phyloP scores from a whole-genome alignment of 2,888 invertebrate species.

The Camptogramma bilineatum region DNA sequence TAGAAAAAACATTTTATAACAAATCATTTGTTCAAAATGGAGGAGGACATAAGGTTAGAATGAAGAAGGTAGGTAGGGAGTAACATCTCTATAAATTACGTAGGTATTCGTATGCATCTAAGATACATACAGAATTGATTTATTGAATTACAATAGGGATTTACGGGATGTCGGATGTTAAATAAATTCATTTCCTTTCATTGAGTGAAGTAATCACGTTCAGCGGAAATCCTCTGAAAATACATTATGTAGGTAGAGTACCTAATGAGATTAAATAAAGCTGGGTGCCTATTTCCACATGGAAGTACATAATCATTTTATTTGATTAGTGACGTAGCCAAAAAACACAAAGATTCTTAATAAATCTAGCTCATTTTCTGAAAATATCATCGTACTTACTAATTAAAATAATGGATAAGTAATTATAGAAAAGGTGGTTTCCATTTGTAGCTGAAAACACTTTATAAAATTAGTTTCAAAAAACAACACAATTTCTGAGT shows the following conservation, averaged over 20 bases:
- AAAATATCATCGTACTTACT: no score
- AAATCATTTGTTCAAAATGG: background rate
- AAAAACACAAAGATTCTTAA: no score
- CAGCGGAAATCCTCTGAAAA: conserved; percentile 9
- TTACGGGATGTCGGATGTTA: background rate
- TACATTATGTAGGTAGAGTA: background rate
- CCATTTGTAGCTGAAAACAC: no score
- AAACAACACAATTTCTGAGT: no score
- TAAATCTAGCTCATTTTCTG: no score
- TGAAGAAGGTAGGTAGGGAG: background rate
- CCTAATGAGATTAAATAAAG: background rate
- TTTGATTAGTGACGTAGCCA: no score
- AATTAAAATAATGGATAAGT: no score
- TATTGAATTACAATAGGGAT: background rate
- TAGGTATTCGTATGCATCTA: background rate
- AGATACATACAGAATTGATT: background rate
- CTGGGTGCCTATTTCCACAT: background rate
- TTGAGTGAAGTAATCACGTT: conserved; percentile 3
- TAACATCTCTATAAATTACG: background rate
- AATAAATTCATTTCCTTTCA: conserved; percentile 6
- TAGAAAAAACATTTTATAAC: conserved; percentile 36
- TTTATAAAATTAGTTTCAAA: no score
- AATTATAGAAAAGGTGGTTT: no score
- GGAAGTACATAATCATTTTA: background rate
- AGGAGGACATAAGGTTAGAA: no score